Conservation (phyloP, 2,113 vertebrate species). For the Zingel zingel region DNA sequence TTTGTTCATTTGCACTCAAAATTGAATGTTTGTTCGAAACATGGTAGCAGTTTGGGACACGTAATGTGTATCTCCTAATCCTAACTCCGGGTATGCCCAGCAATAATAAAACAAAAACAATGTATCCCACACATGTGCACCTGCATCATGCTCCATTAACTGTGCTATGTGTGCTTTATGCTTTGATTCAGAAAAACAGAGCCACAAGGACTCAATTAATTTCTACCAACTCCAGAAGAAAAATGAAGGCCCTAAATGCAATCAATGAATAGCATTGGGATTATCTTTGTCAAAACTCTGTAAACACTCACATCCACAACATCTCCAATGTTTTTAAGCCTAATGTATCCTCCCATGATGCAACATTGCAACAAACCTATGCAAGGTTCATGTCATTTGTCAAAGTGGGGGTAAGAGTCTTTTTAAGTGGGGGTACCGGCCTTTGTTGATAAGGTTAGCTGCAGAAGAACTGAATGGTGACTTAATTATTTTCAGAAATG, state of each 20-base stretch:
- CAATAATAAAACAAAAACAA: background rate
- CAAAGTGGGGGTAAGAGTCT: background rate
- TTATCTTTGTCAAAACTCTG: background rate
- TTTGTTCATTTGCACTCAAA: background rate
- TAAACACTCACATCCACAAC: background rate
- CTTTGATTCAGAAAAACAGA: conserved; percentile 6
- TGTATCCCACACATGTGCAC: background rate
- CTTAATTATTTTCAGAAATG: conserved; percentile 6
- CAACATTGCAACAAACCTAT: background rate
- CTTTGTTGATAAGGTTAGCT: no score
- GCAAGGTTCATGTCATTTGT: conserved; percentile 3
- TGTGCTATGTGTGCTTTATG: background rate
- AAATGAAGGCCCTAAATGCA: background rate
- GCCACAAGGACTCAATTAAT: background rate
- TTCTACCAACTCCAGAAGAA: background rate
- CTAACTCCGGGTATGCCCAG: background rate
- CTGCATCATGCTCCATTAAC: background rate
- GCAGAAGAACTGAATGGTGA: background rate
- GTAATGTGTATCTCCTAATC: background rate
- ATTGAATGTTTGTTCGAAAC: conserved; percentile 5
- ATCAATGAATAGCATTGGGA: background rate
- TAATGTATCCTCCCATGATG: background rate
- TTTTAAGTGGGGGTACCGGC: no score
- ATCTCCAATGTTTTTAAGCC: background rate
- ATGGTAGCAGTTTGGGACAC: conserved; percentile 1